Base-by-base conservation (phyloP, 2,113 vertebrate genomes). In the Oreotrochilus melanogaster region DNA sequence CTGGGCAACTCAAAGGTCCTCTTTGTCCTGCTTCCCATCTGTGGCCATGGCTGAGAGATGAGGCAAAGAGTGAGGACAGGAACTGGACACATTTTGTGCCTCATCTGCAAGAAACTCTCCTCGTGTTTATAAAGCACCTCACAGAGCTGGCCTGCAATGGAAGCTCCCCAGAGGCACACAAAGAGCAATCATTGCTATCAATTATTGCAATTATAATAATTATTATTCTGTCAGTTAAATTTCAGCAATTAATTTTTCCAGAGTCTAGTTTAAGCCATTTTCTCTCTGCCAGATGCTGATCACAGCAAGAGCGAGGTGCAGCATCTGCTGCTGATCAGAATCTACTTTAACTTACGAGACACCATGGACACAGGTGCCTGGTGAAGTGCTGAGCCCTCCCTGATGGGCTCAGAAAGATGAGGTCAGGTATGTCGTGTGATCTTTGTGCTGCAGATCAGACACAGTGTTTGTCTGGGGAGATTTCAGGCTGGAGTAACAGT, bases 171-270 rank as follows among this genome's bases (percentile, higher is more conserved):
- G 78, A 87, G 78, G 58, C 71, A 70, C 2, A 33, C 66, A 82
- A 93, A 91, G 62, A 91, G 84, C 81, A 89, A 60, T 70, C 1
- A 4, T 89, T 91, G 89, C 75, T 90, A 95, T 90, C 85, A 92
- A 92, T 97, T 96, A 96, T 89, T 84, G 42, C 87, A 93, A 96
- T 96, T 93, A 96, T 88, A 83, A 79, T 95, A 91, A 96, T 94
- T 94, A 94, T 93, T 94, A 94, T 96, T 94, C 94, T 96, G 90
- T 88, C 94, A 91, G 84, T 92, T 91, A 92, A 72, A 92, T 95
- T 94, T 96, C 88, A 76, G 93, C 87, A 94, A 94, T 96, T 96
- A 95, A 96, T 96, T 96, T 95, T 97, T 94, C 90, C 89, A 90
- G 51, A 79, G 78, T 74, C 95, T 94, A 78, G 88, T 94, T 95